Base-by-base conservation (phyloP, 92 coral and sea anemone genomes). In the Epizoanthus ramosus region DNA sequence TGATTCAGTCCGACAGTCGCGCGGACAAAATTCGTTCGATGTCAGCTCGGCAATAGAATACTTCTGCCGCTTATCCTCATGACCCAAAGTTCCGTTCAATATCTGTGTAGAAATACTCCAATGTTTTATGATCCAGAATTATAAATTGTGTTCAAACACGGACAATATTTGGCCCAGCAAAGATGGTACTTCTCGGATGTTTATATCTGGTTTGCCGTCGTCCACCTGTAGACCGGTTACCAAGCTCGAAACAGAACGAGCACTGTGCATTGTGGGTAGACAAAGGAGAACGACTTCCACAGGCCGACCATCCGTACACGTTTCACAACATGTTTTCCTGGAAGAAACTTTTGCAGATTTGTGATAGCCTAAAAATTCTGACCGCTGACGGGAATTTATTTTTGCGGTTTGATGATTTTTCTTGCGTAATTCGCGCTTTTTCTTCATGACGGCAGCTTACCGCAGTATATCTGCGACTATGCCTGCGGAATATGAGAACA, bases 141-240 rank as follows among this genome's bases (percentile, higher is more conserved):
- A 22, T 63, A 10, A 23, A 9, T 23, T 9, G 17, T 33, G 54
- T 47, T 47, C 54, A 47, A 47, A 37, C 43, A 37, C 5, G 43
- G 43, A 64, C 33, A 64, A 64, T 33, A 25, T 24, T 64, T 22
- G 17, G 5, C 22, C 52, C 19, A 25, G 21, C 24, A 74, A 74
- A 74, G 63, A 73, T 43, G 28, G 28, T 28, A 28, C 31, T 28
- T 28, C 2, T 28, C 2, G 8, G 64, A 56, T 74, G 79, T 74
- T 74, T n/a, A 37, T 37, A 37, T 37, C 43, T 74, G 45, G 23
- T 74, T 73, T 53, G 37, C 35, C 45, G 53, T 50, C 79, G 79
- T 74, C 79, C 63, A 56, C 18, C 43, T 1, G 43, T 37, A 37
- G 79, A 54, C 54, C 50, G 79, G 79, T 74, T 74, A 74, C 79